Evolutionary conservation across 2,888 invertebrate genomes (phyloP).

Genomic region (Yponomeuta plumbellus): DNA sequence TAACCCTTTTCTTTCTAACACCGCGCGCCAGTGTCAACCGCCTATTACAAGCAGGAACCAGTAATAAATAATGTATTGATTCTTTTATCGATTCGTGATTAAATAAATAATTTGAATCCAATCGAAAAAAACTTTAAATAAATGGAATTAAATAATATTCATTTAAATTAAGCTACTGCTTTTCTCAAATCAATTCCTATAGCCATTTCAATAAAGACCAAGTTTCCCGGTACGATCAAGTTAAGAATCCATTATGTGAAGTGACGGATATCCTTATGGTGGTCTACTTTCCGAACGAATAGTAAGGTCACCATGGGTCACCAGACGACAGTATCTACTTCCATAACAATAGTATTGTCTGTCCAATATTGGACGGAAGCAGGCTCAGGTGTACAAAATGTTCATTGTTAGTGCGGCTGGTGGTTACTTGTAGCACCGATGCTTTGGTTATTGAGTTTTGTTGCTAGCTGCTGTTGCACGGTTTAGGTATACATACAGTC

Average conservation of each 20-base stretch:
- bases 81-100: too few species aligned
- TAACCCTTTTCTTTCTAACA: too few species aligned
- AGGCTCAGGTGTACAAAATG: neutral
- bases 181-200: neutral
- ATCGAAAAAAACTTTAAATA: too few species aligned
- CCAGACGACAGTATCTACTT: neutral
- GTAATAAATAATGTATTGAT: too few species aligned
- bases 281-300: neutral
- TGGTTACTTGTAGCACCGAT: neutral
- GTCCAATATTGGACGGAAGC: neutral
- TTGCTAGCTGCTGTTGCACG: too few species aligned
- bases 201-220: neutral
- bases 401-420: neutral
- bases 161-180: neutral
- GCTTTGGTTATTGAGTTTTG: neutral
- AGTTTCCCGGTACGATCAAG: neutral
- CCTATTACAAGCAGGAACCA: too few species aligned
- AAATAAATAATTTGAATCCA: too few species aligned
- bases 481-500: too few species aligned
- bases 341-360: neutral
- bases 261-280: neutral
- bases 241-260: neutral
- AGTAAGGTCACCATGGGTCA: neutral
- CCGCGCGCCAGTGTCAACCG: too few species aligned
- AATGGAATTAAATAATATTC: too few species aligned